A percentile compares a stretch with the other conserved stretches of the same genome.
phyloP scores from a whole-genome alignment of 2,113 vertebrate species.

The Xerus inauris region DNA sequence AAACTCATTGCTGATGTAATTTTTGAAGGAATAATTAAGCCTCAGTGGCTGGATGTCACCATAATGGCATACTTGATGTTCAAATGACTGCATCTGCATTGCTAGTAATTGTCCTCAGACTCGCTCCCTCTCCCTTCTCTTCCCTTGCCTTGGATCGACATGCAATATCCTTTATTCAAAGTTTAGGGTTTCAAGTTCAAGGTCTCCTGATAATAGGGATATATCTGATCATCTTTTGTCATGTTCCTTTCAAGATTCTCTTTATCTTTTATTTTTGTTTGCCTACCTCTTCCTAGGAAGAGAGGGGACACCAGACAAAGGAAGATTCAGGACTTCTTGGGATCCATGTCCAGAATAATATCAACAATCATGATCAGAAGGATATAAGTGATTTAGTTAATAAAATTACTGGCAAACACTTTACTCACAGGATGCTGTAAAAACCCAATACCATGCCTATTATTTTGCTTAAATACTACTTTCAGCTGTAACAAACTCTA shows the following conservation, averaged over 20 bases:
- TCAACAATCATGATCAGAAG: neutral
- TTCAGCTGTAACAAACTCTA: neutral
- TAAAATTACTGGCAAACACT: neutral
- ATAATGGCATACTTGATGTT: neutral
- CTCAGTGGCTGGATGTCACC: neutral
- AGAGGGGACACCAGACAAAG: neutral
- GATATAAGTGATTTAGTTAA: neutral
- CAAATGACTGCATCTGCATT: neutral
- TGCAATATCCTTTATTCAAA: neutral
- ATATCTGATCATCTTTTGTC: neutral
- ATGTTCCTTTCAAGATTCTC: neutral
- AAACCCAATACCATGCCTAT: neutral
- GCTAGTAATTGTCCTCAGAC: neutral
- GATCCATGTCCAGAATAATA: neutral
- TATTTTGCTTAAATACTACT: neutral
- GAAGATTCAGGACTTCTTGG: neutral
- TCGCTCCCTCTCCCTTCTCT: neutral
- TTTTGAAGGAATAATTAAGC: constrained; percentile 36
- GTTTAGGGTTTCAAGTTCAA: neutral
- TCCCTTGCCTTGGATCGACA: accelerated
- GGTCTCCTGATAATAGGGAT: neutral
- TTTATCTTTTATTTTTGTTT: neutral
- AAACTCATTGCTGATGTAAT: constrained; percentile 6
- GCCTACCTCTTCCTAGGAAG: neutral
- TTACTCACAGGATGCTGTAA: neutral